Evolutionary conservation across 2,888 invertebrate genomes (phyloP).

Genomic region (Chymomyza amoena): DNA sequence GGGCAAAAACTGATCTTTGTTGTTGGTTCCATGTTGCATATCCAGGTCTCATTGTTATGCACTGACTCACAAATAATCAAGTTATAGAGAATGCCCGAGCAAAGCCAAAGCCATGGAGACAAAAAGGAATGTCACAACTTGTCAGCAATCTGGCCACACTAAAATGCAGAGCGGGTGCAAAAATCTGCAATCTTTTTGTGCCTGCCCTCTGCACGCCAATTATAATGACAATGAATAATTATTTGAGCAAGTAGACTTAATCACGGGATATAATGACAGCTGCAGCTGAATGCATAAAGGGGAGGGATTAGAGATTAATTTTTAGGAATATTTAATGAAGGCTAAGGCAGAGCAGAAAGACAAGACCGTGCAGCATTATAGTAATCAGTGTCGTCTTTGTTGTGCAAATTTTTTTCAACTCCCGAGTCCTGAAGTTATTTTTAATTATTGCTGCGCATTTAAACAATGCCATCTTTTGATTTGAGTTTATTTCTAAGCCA

Average conservation of each 20-base stretch:
- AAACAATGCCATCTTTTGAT: background rate
- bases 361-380: background rate
- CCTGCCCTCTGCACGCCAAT: slow-evolving; percentile 66
- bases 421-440: background rate
- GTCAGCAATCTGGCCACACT: slow-evolving; percentile 23
- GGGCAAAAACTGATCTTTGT: slow-evolving; percentile 24
- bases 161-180: background rate
- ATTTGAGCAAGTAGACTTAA: slow-evolving; percentile 52
- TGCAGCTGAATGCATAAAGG: slow-evolving; percentile 46
- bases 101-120: slow-evolving; percentile 15
- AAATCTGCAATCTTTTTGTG: slow-evolving; percentile 29
- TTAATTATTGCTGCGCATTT: background rate
- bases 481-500: background rate
- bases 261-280: slow-evolving; percentile 48
- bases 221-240: slow-evolving; percentile 73
- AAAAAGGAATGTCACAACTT: slow-evolving; percentile 45
- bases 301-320: slow-evolving; percentile 52
- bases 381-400: slow-evolving; percentile 1
- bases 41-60: slow-evolving; percentile 36
- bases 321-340: slow-evolving; percentile 49
- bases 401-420: slow-evolving; percentile 5
- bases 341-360: slow-evolving; percentile 1
- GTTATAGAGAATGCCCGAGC: slow-evolving; percentile 27
- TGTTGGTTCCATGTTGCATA: slow-evolving; percentile 3
- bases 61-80: slow-evolving; percentile 50